Percentiles rank a stretch among this genome's conserved stretches.
Evolutionary conservation across 37 sponge, comb jelly and placozoan genomes (phyloP).

Genomic region (Crambe crambe): DNA sequence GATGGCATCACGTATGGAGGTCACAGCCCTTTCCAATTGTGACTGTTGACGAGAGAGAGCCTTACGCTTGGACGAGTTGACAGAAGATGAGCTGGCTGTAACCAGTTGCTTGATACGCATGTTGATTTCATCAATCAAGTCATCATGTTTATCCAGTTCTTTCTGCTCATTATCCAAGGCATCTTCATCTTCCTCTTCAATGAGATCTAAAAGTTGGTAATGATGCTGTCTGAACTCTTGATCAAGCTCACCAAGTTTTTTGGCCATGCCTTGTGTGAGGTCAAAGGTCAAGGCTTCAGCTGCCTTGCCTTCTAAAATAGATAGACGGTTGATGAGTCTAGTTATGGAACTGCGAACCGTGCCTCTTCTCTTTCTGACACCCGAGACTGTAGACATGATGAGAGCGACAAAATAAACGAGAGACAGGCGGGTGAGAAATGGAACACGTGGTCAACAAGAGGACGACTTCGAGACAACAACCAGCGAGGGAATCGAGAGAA

Average conservation of each 20-base stretch:
- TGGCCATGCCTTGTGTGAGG: not conserved
- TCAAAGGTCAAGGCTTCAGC: not conserved
- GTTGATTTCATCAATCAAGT: not conserved
- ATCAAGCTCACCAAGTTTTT: not conserved
- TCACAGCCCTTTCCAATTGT: not conserved
- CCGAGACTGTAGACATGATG: not conserved
- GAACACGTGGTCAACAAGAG: not conserved
- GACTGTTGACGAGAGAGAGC: not conserved
- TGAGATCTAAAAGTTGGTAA: not conserved
- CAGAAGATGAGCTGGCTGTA: not conserved
- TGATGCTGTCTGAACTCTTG: not conserved
- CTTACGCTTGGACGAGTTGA: not conserved
- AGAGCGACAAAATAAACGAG: not conserved
- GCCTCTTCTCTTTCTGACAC: slow-evolving; percentile 5
- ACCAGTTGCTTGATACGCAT: not conserved
- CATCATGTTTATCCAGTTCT: slow-evolving; percentile 4
- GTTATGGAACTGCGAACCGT: not conserved
- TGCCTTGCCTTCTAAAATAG: not conserved
- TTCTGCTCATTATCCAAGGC: not conserved
- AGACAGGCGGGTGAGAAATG: not conserved
- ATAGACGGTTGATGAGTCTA: not conserved
- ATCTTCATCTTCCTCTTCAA: slow-evolving; percentile 2
- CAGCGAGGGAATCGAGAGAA: not conserved
- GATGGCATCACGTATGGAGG: not conserved
- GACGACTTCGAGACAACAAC: not conserved